Evolutionary conservation across 1,140 invertebrate species (phyloP).

Genomic region (Pararge aegeria): DNA sequence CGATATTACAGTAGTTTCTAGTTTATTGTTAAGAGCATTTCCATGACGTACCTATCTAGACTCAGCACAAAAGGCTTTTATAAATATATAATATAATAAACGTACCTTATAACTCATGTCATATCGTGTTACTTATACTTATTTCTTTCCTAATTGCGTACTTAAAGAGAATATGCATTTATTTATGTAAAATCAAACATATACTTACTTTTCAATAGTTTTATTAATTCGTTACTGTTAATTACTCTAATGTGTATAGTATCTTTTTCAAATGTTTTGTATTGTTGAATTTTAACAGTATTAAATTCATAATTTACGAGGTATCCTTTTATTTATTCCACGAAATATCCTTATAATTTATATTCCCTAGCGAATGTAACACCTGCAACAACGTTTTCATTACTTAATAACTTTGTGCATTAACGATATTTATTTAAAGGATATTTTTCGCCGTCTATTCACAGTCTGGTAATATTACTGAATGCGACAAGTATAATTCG

Average conservation of each 20-base stretch:
- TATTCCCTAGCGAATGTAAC: background rate
- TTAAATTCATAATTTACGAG: constrained; percentile 55
- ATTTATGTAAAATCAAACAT: constrained; percentile 29
- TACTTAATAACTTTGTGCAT: background rate
- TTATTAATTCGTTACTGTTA: constrained; percentile 53
- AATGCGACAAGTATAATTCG: background rate
- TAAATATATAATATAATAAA: constrained; percentile 12
- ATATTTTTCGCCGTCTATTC: background rate
- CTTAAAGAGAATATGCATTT: constrained; percentile 40
- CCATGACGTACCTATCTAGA: constrained; percentile 20
- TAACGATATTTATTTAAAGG: background rate
- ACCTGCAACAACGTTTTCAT: background rate
- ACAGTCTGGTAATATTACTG: background rate
- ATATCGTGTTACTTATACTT: constrained; percentile 22
- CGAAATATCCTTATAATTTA: background rate
- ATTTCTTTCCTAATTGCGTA: constrained; percentile 31
- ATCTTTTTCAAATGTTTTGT: constrained; percentile 62
- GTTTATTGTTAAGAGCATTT: constrained; percentile 18
- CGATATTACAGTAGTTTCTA: constrained; percentile 23
- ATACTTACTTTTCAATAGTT: constrained; percentile 35
- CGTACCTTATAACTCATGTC: constrained; percentile 7
- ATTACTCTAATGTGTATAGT: constrained; percentile 53
- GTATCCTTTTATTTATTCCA: constrained; percentile 13
- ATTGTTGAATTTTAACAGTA: constrained; percentile 77
- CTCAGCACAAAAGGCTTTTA: constrained; percentile 24